phyloP scores from a whole-genome alignment of 1,140 invertebrate genomes.

The Drosophila pallidifrons region DNA sequence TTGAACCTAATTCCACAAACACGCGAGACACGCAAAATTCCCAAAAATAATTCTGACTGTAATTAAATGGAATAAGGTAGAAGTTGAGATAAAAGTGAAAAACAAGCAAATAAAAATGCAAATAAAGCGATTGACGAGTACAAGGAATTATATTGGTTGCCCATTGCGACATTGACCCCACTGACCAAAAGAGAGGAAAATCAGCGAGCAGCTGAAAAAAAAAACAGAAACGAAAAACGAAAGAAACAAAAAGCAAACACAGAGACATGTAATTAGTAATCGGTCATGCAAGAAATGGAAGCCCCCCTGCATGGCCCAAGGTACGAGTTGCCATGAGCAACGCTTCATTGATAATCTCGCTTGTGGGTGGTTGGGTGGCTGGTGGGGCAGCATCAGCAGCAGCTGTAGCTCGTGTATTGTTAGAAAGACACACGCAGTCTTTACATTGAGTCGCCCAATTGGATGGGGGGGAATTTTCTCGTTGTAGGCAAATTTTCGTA shows the following conservation, averaged over 20 bases:
- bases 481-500: constrained; percentile 58
- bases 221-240: neutral
- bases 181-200: constrained; percentile 44
- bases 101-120: neutral
- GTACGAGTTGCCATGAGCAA: constrained; percentile 41
- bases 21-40: neutral
- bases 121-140: neutral
- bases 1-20: constrained; percentile 23
- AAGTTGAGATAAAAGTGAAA: constrained; percentile 8
- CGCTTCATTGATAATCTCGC: constrained; percentile 69
- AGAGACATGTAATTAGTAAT: constrained; percentile 77
- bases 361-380: constrained; percentile 31
- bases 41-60: constrained; percentile 11
- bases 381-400: constrained; percentile 15
- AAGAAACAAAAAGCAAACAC: constrained; percentile 47
- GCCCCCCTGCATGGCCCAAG: constrained; percentile 43
- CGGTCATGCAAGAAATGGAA: constrained; percentile 83
- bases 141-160: constrained; percentile 39
- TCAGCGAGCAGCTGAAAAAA: neutral
- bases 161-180: constrained; percentile 81
- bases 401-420: constrained; percentile 45
- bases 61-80: constrained; percentile 40
- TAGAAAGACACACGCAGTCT: constrained; percentile 65
- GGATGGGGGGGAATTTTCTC: constrained; percentile 55
- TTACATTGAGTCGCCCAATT: constrained; percentile 60